Percentiles rank a stretch among this genome's conserved stretches.
Evolutionary conservation across 2,113 vertebrate genomes (phyloP).

Genomic region (Vidua chalybeata): DNA sequence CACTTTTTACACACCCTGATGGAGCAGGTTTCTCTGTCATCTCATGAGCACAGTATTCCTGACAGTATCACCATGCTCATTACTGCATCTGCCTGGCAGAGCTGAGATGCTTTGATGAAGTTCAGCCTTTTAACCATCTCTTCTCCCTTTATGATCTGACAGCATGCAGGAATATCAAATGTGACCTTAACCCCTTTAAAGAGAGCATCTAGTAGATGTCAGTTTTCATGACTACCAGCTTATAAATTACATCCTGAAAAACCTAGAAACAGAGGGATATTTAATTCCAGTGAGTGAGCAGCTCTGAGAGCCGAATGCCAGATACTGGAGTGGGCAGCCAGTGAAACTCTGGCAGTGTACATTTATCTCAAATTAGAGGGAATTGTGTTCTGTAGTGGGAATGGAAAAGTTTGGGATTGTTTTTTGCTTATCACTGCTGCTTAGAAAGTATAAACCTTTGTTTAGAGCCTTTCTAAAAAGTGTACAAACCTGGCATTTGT

Average conservation of each 20-base stretch:
- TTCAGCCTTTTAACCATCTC: constrained; percentile 25
- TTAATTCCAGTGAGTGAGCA: background rate
- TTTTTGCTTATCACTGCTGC: background rate
- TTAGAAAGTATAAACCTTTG: background rate
- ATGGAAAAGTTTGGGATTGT: background rate
- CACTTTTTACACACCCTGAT: background rate
- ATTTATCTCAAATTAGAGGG: constrained; percentile 13
- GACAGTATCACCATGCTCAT: constrained; percentile 12
- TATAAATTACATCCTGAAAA: background rate
- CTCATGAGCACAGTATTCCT: background rate
- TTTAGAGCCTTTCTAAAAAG: background rate
- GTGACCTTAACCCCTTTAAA: background rate
- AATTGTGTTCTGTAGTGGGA: background rate
- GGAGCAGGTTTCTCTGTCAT: background rate
- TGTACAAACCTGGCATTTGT: accelerated
- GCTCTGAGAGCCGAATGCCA: background rate
- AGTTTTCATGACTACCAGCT: background rate
- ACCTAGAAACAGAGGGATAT: background rate
- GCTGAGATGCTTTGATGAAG: background rate
- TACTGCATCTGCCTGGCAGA: background rate
- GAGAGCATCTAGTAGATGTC: constrained; percentile 17
- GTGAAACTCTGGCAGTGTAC: background rate
- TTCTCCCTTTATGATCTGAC: constrained; percentile 14
- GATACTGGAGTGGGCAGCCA: background rate
- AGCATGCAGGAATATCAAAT: constrained; percentile 6